These are phyloP conservation scores for Apis laboriosa DNA, from an alignment of 1,140 invertebrate species.

Conservation along the genomic window DNA sequence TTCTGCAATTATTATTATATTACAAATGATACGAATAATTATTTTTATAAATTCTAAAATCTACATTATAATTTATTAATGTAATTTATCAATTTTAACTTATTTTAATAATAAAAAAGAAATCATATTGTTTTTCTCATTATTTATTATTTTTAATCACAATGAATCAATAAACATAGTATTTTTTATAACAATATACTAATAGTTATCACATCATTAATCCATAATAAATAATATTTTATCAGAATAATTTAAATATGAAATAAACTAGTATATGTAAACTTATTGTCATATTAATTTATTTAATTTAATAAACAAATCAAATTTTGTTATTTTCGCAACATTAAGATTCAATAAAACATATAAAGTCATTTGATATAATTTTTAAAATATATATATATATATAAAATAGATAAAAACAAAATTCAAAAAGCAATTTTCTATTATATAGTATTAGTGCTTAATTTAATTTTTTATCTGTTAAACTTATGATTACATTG, in stretches of 20 bases:
- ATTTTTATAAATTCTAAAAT: not conserved
- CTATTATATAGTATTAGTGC: conserved; percentile 1
- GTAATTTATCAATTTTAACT: not conserved
- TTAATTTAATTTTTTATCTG: not conserved
- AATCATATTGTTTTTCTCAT: not conserved
- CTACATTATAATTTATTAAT: not conserved
- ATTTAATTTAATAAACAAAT: not conserved
- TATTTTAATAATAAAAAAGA: not conserved
- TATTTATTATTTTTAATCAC: conserved; percentile 12
- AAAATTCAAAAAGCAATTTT: conserved; percentile 11
- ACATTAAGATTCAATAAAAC: not conserved
- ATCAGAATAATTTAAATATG: not conserved
- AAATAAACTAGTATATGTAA: not conserved
- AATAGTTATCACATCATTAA: not conserved
- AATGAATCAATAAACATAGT: not conserved
- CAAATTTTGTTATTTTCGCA: not conserved
- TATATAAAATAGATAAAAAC: not conserved
- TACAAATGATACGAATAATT: not conserved
- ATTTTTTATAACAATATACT: not conserved
- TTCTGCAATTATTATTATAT: too few species aligned
- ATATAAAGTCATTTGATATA: not conserved
- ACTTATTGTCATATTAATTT: conserved; percentile 13
- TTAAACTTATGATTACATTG: conserved; percentile 1
- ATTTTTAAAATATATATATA: not conserved
- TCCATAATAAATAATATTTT: not conserved